Percentiles rank a stretch among this genome's conserved stretches.
These are phyloP conservation scores for Echinops telfairi DNA, from an alignment of 2,113 vertebrate genomes.

Conservation along the genomic window DNA sequence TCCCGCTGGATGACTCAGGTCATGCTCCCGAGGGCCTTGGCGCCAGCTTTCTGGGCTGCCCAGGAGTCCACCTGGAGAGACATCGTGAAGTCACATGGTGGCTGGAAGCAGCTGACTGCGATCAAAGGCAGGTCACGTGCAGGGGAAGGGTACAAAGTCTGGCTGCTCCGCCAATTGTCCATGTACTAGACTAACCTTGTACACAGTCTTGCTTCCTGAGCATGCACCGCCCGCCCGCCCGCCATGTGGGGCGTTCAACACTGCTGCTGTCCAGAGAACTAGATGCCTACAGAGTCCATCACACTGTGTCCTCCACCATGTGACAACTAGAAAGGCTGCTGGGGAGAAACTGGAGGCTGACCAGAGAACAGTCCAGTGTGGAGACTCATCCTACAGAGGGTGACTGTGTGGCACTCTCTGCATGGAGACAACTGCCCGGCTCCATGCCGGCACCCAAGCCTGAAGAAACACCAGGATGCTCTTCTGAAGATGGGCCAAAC, in stretches of 20 bases:
- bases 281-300: neutral
- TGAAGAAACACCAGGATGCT: neutral
- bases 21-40: neutral
- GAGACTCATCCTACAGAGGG: neutral
- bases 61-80: neutral
- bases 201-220: neutral
- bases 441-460: neutral
- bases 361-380: neutral
- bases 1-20: neutral
- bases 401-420: neutral
- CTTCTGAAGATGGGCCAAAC: neutral
- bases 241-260: neutral
- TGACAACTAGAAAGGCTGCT: neutral
- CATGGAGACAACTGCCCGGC: neutral
- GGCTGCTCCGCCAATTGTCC: neutral
- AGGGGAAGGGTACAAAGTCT: neutral
- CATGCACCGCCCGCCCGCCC: neutral
- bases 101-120: neutral
- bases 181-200: neutral
- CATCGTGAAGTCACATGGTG: neutral
- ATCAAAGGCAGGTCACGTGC: neutral
- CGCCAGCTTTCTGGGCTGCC: neutral
- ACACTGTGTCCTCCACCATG: neutral
- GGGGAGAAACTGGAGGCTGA: neutral
- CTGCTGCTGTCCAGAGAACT: neutral